These are phyloP conservation scores for Notocelia uddmanniana DNA, from an alignment of 2,888 invertebrate species.

Conservation along the genomic window DNA sequence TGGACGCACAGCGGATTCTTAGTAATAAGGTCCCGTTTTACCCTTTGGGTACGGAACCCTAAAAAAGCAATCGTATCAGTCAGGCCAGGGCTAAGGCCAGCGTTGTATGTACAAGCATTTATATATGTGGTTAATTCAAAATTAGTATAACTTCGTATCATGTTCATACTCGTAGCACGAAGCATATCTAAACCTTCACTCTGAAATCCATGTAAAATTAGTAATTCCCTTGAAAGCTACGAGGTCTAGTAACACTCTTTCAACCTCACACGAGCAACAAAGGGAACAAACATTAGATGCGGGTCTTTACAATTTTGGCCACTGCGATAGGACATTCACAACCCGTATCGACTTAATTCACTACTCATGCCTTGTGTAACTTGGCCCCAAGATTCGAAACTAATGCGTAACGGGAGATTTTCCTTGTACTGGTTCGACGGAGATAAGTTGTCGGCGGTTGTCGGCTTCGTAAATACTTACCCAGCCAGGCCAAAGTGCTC, in stretches of 20 bases:
- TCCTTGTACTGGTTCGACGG: neutral
- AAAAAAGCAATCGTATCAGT: too few species aligned
- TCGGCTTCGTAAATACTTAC: neutral
- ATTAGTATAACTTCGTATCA: too few species aligned
- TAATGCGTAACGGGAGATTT: neutral
- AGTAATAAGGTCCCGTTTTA: too few species aligned
- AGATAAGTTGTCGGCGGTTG: neutral
- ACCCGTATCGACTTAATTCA: neutral
- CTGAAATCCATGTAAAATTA: neutral
- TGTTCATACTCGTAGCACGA: too few species aligned
- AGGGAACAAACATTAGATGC: conserved; percentile 12
- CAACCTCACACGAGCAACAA: conserved; percentile 20
- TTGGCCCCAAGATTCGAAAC: neutral
- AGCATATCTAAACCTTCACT: too few species aligned
- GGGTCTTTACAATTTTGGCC: conserved; percentile 23
- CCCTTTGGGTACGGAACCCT: too few species aligned
- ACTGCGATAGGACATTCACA: neutral
- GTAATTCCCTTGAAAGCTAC: neutral
- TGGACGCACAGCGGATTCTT: too few species aligned
- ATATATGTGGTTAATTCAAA: too few species aligned
- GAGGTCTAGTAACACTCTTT: neutral
- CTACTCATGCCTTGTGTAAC: neutral
- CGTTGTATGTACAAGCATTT: too few species aligned
- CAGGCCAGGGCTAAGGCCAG: too few species aligned
- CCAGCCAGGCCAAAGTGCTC: conserved; percentile 30